phyloP scores from a whole-genome alignment of 2,797 vertebrate species.

The Dicrostonyx torquatus region DNA sequence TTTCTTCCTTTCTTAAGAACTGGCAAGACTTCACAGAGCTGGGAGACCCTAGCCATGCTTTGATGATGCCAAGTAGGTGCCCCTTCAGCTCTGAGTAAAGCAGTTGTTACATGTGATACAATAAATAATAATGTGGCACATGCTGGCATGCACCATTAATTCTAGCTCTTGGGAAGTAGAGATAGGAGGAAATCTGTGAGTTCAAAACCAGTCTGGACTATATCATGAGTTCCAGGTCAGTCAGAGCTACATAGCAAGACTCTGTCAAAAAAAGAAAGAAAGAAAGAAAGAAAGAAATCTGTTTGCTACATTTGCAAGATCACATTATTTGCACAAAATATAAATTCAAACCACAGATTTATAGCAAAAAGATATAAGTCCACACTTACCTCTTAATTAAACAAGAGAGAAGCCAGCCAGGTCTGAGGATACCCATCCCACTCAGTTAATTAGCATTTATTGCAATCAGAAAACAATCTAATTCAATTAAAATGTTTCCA shows the following conservation, averaged over 20 bases:
- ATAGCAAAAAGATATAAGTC: constrained; percentile 56
- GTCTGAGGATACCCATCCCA: constrained; percentile 74
- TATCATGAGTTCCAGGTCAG: not conserved
- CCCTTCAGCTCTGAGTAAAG: constrained; percentile 54
- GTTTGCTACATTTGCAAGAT: constrained; percentile 63
- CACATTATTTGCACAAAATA: constrained; percentile 71
- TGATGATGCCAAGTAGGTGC: constrained; percentile 36
- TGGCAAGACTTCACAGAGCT: constrained; percentile 54
- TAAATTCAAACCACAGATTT: constrained; percentile 60
- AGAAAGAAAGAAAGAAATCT: not conserved
- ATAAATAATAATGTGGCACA: constrained; percentile 52
- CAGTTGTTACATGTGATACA: constrained; percentile 47
- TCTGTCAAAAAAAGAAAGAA: not conserved
- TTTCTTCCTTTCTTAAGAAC: constrained; percentile 62
- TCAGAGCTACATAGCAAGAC: not conserved
- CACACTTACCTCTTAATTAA: constrained; percentile 65
- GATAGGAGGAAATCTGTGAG: not conserved
- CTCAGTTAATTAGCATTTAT: constrained; percentile 82
- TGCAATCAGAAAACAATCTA: constrained; percentile 76
- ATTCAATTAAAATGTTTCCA: constrained; percentile 80
- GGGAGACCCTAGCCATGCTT: constrained; percentile 74
- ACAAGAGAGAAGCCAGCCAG: constrained; percentile 60
- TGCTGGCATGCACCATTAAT: not conserved
- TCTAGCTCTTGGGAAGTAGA: not conserved
- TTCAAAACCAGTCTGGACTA: not conserved